Evolutionary conservation across 1,140 invertebrate species (phyloP), one percentile per base, ranked within the genome.

Genomic region (Euborellia annulipes): DNA sequence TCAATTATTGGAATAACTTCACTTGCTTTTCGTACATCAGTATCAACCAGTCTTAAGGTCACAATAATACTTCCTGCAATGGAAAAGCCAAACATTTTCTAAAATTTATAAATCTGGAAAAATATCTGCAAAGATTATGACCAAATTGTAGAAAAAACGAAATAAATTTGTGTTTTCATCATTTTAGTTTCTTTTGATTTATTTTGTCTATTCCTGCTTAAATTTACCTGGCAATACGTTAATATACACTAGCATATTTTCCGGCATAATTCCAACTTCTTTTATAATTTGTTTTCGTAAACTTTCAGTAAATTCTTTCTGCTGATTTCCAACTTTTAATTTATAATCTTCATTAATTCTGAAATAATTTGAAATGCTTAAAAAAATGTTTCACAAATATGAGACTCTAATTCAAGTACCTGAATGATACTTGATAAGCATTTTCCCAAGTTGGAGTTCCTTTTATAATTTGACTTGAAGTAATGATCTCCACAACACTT

Each of bases 301-400:
- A 16, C 8, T 41, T 7, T 41, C 27, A 34, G 21, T 21, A 13
- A 50, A 42, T 32, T 46, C 19, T 38, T 46, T 38, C 20, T 38
- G 30, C 8, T 37, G 14, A 4, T 50, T 13, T 0, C 43, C 43
- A 17, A 50, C 48, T 20, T 43, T 50, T 23, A 21, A 13, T 14
- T 41, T 36, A 30, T 41, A 50, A 23, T 50, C 32, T 18, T 46
- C 48, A 11, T 50, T 38, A 36, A 50, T 46, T 21, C 48, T 50
- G 19, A 16, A 41, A 37, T n/a, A 27, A 43, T 36, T 14, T 13
- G 17, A 13, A 3, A n/a, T 43, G n/a, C 11, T 30, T 3, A 43
- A 17, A 32, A n/a, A n/a, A 20, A 45, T 18, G 18, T 20, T 2
- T n/a, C 6, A 36, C 14, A 32, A 17, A 27, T 9, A 30, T 9